Evolutionary conservation across 2,888 invertebrate genomes (phyloP), one percentile per base, ranked within the genome.

Genomic region (Metalampra italica): DNA sequence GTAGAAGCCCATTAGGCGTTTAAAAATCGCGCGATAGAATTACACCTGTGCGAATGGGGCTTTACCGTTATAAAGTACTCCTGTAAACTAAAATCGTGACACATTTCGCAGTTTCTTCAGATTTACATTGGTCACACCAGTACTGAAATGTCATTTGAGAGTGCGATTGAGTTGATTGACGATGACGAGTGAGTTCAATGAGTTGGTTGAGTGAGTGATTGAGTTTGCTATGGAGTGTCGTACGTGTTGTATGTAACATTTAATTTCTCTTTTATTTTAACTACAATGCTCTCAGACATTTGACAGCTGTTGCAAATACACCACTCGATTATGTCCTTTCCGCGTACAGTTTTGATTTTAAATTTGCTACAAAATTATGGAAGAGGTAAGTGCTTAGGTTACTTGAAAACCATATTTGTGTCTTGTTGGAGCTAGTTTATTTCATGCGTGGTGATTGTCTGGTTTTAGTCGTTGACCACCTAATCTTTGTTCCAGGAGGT

Each of bases 261-360:
- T 70, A 76, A 74, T 67, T 47, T 37, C 63, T 63, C 58, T 70
- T 78, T 85, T 84, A 77, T 76, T 76, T 83, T 84, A 75, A 65
- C 79, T 70, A 73, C 74, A 77, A 86, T 83, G 85, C 76, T 78
- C 66, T 69, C 68, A 77, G 71, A 75, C 75, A 68, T 75, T 72
- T 78, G 74, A 70, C 70, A 75, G 72, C 72, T 68, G 71, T 70
- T 68, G 68, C 62, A 66, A 72, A 64, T 66, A 77, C 65, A 70
- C 75, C 71, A 80, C 75, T 75, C 77, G 77, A 85, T 84, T 88
- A 88, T 88, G 88, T 87, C 82, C 68, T 74, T 78, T 80, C 80
- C 71, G 74, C 75, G 76, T 77, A 71, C 69, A 66, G 67, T 73
- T 73, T 81, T 82, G 75, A 62, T 71, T 75, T 81, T 71, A 71